These are phyloP conservation scores for Steinernema feltiae DNA, from an alignment of 1,140 invertebrate genomes.

Conservation along the genomic window DNA sequence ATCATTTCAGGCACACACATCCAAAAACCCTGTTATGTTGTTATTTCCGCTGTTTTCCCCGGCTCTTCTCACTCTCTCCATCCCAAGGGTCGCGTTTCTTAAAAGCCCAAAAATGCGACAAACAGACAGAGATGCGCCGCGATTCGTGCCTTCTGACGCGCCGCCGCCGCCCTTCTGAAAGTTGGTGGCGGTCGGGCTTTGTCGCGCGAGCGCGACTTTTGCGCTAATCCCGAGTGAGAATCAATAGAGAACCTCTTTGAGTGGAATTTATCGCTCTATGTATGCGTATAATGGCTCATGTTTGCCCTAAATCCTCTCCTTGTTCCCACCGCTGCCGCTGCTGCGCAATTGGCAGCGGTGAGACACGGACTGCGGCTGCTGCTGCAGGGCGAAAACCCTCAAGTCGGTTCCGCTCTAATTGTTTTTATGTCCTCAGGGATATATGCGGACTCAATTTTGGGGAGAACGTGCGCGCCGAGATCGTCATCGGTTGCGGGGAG, in stretches of 20 bases:
- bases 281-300: not conserved
- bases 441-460: no score
- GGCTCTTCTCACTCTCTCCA: no score
- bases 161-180: not conserved
- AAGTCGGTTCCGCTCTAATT: not conserved
- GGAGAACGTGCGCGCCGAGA: no score
- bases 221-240: not conserved
- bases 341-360: not conserved
- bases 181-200: not conserved
- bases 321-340: not conserved
- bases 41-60: no score
- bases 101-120: not conserved
- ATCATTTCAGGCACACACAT: no score
- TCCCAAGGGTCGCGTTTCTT: no score
- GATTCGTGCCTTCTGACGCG: no score
- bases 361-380: no score
- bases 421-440: not conserved
- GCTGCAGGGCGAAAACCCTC: no score
- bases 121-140: no score
- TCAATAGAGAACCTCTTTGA: not conserved
- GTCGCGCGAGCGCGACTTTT: not conserved
- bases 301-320: not conserved
- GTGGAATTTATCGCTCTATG: not conserved
- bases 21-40: no score
- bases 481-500: no score